phyloP scores from a whole-genome alignment of 2,888 invertebrate species.

The Ecdyonurus torrentis region DNA sequence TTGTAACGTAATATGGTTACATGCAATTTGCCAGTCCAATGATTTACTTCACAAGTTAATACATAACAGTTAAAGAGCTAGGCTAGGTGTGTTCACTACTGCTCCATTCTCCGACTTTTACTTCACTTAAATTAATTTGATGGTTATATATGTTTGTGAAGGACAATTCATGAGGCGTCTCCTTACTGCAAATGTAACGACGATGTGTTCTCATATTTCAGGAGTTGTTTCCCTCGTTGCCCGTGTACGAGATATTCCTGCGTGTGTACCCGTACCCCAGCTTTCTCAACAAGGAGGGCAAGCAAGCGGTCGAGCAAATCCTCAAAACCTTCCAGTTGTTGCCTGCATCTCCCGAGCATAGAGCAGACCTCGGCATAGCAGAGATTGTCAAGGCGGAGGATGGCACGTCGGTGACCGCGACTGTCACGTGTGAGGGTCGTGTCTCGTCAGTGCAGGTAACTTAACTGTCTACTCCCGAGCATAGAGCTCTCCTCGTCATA shows the following conservation, averaged over 20 bases:
- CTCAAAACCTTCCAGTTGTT: conserved; percentile 42
- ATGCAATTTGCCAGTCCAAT: no score
- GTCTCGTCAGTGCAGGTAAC: background rate
- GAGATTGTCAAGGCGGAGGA: background rate
- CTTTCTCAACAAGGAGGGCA: conserved; percentile 61
- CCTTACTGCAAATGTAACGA: no score
- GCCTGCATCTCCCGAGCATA: background rate
- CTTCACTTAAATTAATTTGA: no score
- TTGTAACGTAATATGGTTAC: no score
- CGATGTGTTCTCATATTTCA: conserved; percentile 29
- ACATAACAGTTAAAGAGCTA: no score
- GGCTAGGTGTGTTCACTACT: no score
- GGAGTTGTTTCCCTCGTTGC: conserved; percentile 50
- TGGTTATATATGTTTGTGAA: no score
- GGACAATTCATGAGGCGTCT: no score
- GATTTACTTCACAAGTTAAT: no score
- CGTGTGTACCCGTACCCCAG: conserved; percentile 70
- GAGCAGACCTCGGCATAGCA: background rate
- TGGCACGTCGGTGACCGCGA: background rate
- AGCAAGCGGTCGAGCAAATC: conserved; percentile 50
- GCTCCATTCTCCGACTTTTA: no score
- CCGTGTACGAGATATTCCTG: conserved; percentile 49
- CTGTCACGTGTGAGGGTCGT: background rate
- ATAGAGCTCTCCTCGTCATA: background rate
- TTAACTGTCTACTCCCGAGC: no score